A percentile compares a stretch with the other conserved stretches of the same genome.
Conservation (phyloP, 2,888 invertebrate genomes). For the Cremastobaeus sp. region DNA sequence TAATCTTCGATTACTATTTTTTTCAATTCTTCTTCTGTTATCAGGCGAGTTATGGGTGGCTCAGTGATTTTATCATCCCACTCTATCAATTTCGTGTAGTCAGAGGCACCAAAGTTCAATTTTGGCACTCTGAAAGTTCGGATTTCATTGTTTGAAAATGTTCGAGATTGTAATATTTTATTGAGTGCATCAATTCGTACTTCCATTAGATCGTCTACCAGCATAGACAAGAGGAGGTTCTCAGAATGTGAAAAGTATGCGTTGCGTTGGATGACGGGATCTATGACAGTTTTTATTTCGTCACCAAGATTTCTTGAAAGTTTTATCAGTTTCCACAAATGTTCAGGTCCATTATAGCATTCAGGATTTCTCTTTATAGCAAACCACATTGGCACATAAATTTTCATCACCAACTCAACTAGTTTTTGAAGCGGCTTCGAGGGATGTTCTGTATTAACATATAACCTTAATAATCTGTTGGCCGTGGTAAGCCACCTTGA, state of each 20-base stretch:
- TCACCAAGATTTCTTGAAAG: conserved; percentile 32
- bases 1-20: conserved; percentile 4
- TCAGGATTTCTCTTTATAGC: too few relatives aligned
- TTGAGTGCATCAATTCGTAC: conserved; percentile 9
- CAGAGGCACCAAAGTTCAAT: conserved; percentile 12
- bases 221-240: conserved; percentile 19
- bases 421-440: too few relatives aligned
- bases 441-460: too few relatives aligned
- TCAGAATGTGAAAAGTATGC: conserved; percentile 19
- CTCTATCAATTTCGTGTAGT: conserved; percentile 19
- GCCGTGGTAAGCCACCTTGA: too few relatives aligned
- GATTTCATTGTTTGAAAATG: neutral
- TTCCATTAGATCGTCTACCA: neutral
- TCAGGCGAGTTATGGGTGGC: neutral
- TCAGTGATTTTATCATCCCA: conserved; percentile 7
- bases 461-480: too few relatives aligned
- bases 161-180: conserved; percentile 5
- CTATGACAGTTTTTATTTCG: conserved; percentile 3
- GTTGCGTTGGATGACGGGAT: conserved; percentile 7
- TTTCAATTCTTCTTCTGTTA: neutral
- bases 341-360: too few relatives aligned
- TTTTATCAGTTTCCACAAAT: too few relatives aligned
- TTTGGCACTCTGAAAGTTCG: conserved; percentile 14
- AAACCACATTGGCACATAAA: too few relatives aligned
- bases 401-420: too few relatives aligned